Base-by-base conservation (phyloP, 2,797 vertebrate genomes). In the Acanthiza pusilla region DNA sequence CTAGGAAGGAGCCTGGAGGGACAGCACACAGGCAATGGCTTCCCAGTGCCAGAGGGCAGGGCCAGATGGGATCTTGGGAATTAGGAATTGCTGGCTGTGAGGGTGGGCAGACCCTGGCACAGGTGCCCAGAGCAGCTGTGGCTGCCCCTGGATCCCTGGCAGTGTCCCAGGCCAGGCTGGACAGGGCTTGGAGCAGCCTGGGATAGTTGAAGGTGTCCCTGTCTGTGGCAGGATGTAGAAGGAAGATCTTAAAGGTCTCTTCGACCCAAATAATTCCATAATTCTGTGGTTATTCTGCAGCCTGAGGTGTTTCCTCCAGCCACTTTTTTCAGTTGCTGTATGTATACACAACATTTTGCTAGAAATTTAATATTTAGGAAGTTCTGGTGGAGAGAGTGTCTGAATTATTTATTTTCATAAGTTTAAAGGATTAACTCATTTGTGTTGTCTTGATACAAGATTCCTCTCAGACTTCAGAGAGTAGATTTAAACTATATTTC, bases 351-450 rank as follows among this genome's bases (percentile, higher is more conserved):
- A 5, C 9, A 11, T 42, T 40, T 47, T 17, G 3, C 8, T 26
- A 57, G 9, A 61, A 51, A 30, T 45, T 9, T 13, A 10, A 6
- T 43, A 4, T 13, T 13, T 21, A 30, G 29, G 36, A 50, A 54
- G 5, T 29, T 76, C 3, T 40, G 16, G 8, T 0, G 0, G 13
- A 11, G 32, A 17, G 4, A 50, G 6, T 10, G 3, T 6, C 13
- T 3, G 3, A 50, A 40, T 10, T 8, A 4, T 14, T 36, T 7
- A 38, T 65, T 12, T 1, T 0, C 45, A 8, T 1, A 4, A 27
- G 2, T 62, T n/a, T 45, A 30, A 45, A 8, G 22, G 5, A 12
- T 57, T 25, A 26, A 22, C 16, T 67, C 0, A 1, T 54, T 63
- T 6, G 0, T 9, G 1, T 51, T 26, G 2, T 62, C 7, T 26